These are phyloP conservation scores for Eustalomyia histrio DNA, from an alignment of 2,888 invertebrate species.

Conservation along the genomic window DNA sequence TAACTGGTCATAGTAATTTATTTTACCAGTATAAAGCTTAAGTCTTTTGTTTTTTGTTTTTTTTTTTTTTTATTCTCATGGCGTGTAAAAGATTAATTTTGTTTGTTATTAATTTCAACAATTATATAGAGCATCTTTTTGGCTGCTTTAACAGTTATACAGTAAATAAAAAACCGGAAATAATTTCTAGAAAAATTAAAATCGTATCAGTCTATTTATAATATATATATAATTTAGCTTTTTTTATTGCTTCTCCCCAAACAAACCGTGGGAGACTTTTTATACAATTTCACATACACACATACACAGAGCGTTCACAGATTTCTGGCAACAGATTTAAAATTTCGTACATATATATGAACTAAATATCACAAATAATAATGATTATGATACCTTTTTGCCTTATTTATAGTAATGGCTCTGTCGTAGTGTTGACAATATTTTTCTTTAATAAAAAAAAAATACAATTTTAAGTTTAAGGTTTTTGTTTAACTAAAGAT, in stretches of 20 bases:
- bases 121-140: slow-evolving; percentile 46
- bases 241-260: neutral
- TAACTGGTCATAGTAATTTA: neutral
- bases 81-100: slow-evolving; percentile 39
- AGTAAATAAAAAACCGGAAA: slow-evolving; percentile 35
- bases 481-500: slow-evolving; percentile 42
- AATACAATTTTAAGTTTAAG: slow-evolving; percentile 23
- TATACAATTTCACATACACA: neutral
- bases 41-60: slow-evolving; percentile 57
- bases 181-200: slow-evolving; percentile 55
- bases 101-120: slow-evolving; percentile 4
- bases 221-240: neutral
- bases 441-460: slow-evolving; percentile 63
- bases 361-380: slow-evolving; percentile 75
- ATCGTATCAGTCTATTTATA: slow-evolving; percentile 46
- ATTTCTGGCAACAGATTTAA: slow-evolving; percentile 50
- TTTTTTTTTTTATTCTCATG: slow-evolving; percentile 40
- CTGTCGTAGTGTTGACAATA: slow-evolving; percentile 72
- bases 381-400: slow-evolving; percentile 65
- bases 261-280: slow-evolving; percentile 61
- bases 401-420: neutral
- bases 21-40: slow-evolving; percentile 18
- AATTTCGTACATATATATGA: slow-evolving; percentile 63
- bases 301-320: slow-evolving; percentile 36
- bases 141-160: no score